Conservation (phyloP, 2,888 invertebrate species). For the Drosophila tripunctata region DNA sequence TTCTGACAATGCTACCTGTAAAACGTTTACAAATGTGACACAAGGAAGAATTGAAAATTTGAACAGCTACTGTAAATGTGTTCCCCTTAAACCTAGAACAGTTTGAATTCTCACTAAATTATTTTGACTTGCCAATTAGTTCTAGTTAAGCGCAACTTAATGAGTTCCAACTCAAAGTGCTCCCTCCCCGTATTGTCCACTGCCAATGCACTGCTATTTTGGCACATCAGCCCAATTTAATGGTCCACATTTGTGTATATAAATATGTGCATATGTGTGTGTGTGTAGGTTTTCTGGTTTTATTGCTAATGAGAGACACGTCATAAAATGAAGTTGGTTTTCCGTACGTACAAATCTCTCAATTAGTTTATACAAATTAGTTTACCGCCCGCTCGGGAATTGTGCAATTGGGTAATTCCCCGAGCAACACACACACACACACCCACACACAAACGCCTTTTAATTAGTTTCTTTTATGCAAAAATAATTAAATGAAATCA, state of each 20-base stretch:
- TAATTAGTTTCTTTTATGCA: slow-evolving; percentile 47
- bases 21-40: neutral
- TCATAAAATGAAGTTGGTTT: slow-evolving; percentile 59
- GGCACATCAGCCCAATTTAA: slow-evolving; percentile 56
- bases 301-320: slow-evolving; percentile 74
- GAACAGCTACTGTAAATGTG: neutral
- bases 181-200: neutral
- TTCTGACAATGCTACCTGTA: neutral
- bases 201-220: slow-evolving; percentile 35
- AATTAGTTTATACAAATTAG: slow-evolving; percentile 76
- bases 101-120: slow-evolving; percentile 13
- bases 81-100: neutral
- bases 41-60: neutral
- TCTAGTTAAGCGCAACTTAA: slow-evolving; percentile 3
- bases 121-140: slow-evolving; percentile 37
- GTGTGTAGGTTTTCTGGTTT: slow-evolving; percentile 35
- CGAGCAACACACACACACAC: neutral
- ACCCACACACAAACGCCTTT: slow-evolving; percentile 14
- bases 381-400: slow-evolving; percentile 73
- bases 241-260: slow-evolving; percentile 25
- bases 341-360: slow-evolving; percentile 63
- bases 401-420: slow-evolving; percentile 38
- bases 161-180: neutral
- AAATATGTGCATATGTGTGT: neutral
- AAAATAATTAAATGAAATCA: slow-evolving; percentile 72